Conservation (phyloP, 2,888 invertebrate genomes). For the Ornithoptera alexandrae region DNA sequence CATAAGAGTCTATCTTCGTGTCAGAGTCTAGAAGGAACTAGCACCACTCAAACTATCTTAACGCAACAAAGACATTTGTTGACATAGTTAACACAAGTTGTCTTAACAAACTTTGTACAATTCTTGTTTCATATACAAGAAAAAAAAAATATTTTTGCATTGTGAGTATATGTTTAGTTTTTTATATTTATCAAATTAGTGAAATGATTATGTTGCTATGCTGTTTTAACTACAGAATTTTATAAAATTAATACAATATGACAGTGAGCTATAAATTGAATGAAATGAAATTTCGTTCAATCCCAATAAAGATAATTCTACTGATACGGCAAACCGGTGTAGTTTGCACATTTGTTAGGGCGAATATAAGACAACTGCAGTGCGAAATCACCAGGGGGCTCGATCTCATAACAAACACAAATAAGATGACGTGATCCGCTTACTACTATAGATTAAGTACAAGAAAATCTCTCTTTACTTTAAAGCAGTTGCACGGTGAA, state of each 20-base stretch:
- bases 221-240: not conserved
- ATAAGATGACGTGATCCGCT: constrained; percentile 79
- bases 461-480: constrained; percentile 36
- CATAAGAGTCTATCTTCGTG: not conserved
- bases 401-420: constrained; percentile 76
- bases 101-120: constrained; percentile 1
- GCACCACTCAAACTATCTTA: constrained; percentile 17
- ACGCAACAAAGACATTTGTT: constrained; percentile 19
- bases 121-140: not conserved
- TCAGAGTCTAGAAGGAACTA: constrained; percentile 17
- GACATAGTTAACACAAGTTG: constrained; percentile 10
- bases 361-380: constrained; percentile 48
- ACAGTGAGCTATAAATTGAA: not conserved
- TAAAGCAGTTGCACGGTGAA: constrained; percentile 38
- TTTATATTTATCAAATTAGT: too few relatives aligned
- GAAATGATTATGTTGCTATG: not conserved
- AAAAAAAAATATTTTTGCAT: not conserved
- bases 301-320: constrained; percentile 32
- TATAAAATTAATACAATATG: not conserved
- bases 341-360: constrained; percentile 57
- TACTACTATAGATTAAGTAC: constrained; percentile 69
- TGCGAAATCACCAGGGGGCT: constrained; percentile 58
- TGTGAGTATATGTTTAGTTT: not conserved
- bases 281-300: not conserved
- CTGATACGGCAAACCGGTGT: constrained; percentile 39